Percentiles rank a stretch among this genome's conserved stretches.
These are phyloP conservation scores for Xenopus petersii DNA, from an alignment of 2,797 vertebrate genomes.

Conservation along the genomic window DNA sequence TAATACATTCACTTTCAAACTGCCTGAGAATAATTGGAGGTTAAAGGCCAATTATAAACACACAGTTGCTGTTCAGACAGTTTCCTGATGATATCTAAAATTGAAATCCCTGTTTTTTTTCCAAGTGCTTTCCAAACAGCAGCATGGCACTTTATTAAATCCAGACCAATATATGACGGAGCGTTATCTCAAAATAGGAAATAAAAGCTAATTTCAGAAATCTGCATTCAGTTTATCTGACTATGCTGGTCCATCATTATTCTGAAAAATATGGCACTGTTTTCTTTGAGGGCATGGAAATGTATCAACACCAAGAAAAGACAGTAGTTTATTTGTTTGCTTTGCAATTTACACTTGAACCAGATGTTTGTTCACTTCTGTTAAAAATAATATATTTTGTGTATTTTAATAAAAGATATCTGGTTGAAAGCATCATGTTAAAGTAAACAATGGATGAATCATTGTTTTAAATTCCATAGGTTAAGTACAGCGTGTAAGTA, in stretches of 20 bases:
- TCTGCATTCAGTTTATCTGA: neutral
- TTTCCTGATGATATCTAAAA: neutral
- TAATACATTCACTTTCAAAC: neutral
- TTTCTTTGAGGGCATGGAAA: neutral
- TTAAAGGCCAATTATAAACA: neutral
- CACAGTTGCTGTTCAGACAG: neutral
- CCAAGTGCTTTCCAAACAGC: neutral
- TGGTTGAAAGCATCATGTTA: too few species aligned
- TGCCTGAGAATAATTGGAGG: neutral
- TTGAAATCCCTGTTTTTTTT: neutral
- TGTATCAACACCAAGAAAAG: neutral
- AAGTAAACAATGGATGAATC: too few species aligned
- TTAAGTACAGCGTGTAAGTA: too few species aligned
- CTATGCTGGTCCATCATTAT: neutral
- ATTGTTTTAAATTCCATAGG: too few species aligned
- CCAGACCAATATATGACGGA: neutral
- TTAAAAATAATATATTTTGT: neutral
- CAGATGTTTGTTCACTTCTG: neutral
- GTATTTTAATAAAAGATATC: too few species aligned
- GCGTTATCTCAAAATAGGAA: neutral
- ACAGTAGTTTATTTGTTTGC: neutral
- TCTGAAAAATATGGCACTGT: neutral
- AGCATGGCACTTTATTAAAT: neutral
- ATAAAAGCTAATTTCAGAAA: neutral
- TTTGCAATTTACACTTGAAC: neutral